Percentiles rank a stretch among this genome's conserved stretches.
phyloP scores from a whole-genome alignment of 2,888 invertebrate genomes.

The Julus scanicus region DNA sequence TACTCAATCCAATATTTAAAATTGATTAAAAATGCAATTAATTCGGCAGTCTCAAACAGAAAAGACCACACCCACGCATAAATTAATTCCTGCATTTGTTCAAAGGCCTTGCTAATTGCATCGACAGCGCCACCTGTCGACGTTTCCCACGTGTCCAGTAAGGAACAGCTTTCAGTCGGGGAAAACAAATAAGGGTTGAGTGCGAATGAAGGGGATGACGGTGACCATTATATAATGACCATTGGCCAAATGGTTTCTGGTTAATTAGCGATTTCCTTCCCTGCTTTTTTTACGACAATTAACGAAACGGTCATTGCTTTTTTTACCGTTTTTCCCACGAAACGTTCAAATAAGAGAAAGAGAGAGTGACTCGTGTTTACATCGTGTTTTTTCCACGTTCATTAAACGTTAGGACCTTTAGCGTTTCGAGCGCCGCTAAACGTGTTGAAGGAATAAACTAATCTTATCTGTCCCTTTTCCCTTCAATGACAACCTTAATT shows the following conservation, averaged over 20 bases:
- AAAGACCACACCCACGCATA: no score
- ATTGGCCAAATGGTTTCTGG: not conserved
- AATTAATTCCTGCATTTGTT: no score
- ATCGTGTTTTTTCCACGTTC: not conserved
- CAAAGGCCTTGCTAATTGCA: no score
- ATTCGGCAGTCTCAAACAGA: no score
- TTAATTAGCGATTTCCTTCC: not conserved
- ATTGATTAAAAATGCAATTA: no score
- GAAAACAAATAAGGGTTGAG: not conserved
- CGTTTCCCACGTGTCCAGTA: not conserved
- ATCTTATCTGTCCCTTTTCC: not conserved
- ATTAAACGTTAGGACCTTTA: not conserved
- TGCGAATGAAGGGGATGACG: not conserved
- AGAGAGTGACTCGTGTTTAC: not conserved
- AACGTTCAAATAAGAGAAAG: not conserved
- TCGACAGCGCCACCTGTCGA: not conserved
- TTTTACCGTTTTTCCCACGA: not conserved
- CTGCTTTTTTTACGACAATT: no score
- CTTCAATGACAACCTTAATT: not conserved
- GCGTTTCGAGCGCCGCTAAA: not conserved
- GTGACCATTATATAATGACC: not conserved
- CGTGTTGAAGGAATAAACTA: not conserved
- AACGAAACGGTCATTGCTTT: not conserved
- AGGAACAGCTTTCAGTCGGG: not conserved
- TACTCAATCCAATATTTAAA: no score